Conservation (phyloP, 2,113 vertebrate species). For the Mesembrinibis cayennensis region DNA sequence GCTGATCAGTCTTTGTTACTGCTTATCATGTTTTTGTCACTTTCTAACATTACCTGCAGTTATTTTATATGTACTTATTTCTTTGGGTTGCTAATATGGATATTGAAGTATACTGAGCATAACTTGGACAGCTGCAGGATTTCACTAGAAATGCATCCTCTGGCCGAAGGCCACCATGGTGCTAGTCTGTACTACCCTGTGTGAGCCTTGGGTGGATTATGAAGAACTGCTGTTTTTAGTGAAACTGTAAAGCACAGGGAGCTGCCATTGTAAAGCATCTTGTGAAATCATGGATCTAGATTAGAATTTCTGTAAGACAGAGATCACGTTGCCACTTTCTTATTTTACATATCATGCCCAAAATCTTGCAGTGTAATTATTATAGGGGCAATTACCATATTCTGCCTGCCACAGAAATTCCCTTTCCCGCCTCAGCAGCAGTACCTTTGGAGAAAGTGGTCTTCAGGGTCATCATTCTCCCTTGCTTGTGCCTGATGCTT, state of each 20-base stretch:
- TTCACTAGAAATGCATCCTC: background rate
- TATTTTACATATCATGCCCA: background rate
- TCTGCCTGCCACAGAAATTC: background rate
- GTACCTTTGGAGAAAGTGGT: background rate
- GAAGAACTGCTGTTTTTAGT: background rate
- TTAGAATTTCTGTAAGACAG: background rate
- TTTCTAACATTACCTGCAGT: background rate
- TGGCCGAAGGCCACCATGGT: background rate
- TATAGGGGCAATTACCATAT: background rate
- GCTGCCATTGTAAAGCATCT: background rate
- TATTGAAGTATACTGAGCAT: background rate
- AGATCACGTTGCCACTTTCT: background rate
- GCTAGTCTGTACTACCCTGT: accelerated
- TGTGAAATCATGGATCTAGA: background rate
- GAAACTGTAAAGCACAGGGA: background rate
- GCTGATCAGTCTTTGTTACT: background rate
- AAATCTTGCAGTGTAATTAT: background rate
- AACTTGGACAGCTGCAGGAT: background rate
- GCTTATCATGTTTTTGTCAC: background rate
- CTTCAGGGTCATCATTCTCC: background rate
- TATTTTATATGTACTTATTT: background rate
- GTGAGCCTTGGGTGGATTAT: background rate
- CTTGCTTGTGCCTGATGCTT: background rate
- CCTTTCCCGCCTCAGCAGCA: background rate
- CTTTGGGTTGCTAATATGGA: background rate